Evolutionary conservation across 2,888 invertebrate species (phyloP).

Genomic region (Calameuta pallipes): DNA sequence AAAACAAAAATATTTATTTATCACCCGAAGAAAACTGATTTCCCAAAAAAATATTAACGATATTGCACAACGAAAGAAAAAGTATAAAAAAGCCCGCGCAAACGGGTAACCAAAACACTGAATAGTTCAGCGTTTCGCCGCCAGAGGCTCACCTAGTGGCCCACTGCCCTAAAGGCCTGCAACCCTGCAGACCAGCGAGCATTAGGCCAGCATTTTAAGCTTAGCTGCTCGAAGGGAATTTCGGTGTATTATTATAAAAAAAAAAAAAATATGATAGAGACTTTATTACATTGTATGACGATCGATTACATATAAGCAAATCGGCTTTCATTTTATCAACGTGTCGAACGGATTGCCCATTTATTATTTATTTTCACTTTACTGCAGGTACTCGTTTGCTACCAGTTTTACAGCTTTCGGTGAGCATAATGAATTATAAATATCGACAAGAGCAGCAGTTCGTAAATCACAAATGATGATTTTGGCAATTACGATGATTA

Average conservation of each 20-base stretch:
- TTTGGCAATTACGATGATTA: conserved; percentile 27
- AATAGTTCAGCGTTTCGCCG: conserved; percentile 8
- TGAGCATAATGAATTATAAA: conserved; percentile 13
- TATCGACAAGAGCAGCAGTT: conserved; percentile 40
- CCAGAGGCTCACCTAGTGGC: conserved; percentile 13
- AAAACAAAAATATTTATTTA: background rate
- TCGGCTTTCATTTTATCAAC: background rate
- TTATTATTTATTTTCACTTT: background rate
- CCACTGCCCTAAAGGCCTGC: conserved; percentile 13
- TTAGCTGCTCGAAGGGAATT: background rate
- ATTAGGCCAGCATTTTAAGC: background rate
- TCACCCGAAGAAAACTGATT: background rate
- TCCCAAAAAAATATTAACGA: no score
- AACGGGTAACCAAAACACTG: background rate
- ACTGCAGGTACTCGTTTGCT: background rate
- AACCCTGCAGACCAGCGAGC: conserved; percentile 6
- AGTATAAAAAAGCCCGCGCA: background rate
- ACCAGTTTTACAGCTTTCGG: no score
- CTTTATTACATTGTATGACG: background rate
- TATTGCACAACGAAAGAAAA: no score
- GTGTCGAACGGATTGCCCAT: no score
- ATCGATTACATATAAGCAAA: background rate
- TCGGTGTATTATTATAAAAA: background rate
- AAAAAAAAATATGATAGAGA: background rate
- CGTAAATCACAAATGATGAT: conserved; percentile 62